A percentile compares a stretch with the other conserved stretches of the same genome.
These are phyloP conservation scores for Pseudochirops corinnae DNA, from an alignment of 2,797 vertebrate genomes.

Conservation along the genomic window DNA sequence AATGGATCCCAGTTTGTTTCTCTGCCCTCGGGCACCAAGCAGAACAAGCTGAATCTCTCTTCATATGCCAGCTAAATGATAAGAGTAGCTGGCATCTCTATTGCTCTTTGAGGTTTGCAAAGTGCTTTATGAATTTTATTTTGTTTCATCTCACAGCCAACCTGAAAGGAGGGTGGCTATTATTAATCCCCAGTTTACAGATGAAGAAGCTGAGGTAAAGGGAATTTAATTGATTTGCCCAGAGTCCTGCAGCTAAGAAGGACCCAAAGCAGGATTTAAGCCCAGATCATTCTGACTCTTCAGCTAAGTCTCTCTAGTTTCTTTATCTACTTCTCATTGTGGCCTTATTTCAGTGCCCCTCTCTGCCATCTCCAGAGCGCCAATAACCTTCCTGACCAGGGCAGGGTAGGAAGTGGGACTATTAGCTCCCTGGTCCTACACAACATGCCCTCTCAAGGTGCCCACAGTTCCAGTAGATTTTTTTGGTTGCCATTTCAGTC, in stretches of 20 bases:
- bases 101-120: neutral
- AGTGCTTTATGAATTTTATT: neutral
- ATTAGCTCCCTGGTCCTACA: neutral
- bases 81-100: neutral
- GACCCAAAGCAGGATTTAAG: neutral
- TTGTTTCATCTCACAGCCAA: neutral
- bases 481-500: neutral
- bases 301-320: neutral
- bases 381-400: neutral
- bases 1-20: neutral
- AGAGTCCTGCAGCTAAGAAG: neutral
- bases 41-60: neutral
- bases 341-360: neutral
- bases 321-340: neutral
- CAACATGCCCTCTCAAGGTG: neutral
- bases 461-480: neutral
- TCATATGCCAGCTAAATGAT: neutral
- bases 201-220: neutral
- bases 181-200: neutral
- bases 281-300: neutral
- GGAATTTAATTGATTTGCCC: neutral
- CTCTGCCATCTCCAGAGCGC: neutral
- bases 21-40: neutral
- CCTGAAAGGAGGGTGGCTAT: neutral
- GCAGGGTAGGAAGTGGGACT: neutral